Percentiles rank a stretch among this genome's conserved stretches.
phyloP scores from a whole-genome alignment of 2,888 invertebrate genomes.

The Athalia cordata region DNA sequence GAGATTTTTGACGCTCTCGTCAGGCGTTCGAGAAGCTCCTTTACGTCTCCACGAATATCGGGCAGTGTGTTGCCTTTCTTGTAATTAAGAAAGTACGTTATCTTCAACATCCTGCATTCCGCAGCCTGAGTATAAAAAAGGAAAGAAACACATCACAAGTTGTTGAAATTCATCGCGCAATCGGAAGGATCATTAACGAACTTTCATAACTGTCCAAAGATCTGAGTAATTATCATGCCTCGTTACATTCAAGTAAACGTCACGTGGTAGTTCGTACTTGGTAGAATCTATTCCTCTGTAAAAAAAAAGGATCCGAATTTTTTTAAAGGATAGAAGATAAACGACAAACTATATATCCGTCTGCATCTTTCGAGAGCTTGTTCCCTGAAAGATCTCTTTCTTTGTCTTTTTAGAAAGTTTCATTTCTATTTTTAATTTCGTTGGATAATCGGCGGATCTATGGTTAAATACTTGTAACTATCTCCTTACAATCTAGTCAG shows the following conservation, averaged over 20 bases:
- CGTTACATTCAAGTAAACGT: slow-evolving; percentile 6
- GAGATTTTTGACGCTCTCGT: slow-evolving; percentile 1
- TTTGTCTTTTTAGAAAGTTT: too few relatives aligned
- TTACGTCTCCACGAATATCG: slow-evolving; percentile 47
- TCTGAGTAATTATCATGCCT: slow-evolving; percentile 22
- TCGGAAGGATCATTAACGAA: background rate
- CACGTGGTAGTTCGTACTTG: slow-evolving; percentile 23
- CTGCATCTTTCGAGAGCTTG: too few relatives aligned
- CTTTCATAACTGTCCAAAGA: slow-evolving; percentile 22
- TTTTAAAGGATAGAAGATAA: too few relatives aligned
- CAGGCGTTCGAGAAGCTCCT: slow-evolving; percentile 49
- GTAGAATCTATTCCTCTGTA: slow-evolving; percentile 26
- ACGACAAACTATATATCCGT: too few relatives aligned
- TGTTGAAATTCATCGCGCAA: background rate
- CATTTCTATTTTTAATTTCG: too few relatives aligned
- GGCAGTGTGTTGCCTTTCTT: slow-evolving; percentile 52
- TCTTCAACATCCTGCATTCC: slow-evolving; percentile 57
- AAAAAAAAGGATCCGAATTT: background rate
- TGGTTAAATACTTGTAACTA: too few relatives aligned
- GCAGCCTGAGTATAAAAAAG: slow-evolving; percentile 52
- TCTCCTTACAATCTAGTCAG: slow-evolving; percentile 19
- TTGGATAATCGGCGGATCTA: too few relatives aligned
- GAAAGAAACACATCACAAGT: background rate
- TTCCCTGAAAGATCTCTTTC: too few relatives aligned
- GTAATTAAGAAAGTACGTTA: slow-evolving; percentile 57